These are phyloP conservation scores for Elysia chlorotica DNA, from an alignment of 1,140 invertebrate genomes.

Conservation along the genomic window DNA sequence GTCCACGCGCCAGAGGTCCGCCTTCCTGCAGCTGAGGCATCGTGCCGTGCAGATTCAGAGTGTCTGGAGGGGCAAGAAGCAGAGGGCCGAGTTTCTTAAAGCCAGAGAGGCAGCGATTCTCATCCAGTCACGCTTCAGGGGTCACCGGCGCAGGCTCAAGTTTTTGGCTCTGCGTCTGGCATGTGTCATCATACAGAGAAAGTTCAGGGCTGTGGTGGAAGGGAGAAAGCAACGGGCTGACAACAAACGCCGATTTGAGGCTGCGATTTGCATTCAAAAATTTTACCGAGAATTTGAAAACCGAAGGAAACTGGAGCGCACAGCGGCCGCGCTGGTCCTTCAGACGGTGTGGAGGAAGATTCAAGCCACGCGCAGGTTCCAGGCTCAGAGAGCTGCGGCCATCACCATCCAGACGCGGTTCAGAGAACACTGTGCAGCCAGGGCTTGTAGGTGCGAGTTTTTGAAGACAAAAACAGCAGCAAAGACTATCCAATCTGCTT, in stretches of 20 bases:
- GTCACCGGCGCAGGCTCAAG: conserved; percentile 3
- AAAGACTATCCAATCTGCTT: conserved; percentile 22
- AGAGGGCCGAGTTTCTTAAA: conserved; percentile 8
- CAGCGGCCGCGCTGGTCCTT: neutral
- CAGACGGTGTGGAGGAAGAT: conserved; percentile 23
- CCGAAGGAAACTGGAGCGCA: neutral
- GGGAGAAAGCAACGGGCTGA: neutral
- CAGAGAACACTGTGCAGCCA: conserved; percentile 24
- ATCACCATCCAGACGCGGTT: conserved; percentile 35
- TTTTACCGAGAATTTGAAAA: neutral
- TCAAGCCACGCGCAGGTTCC: conserved; percentile 9
- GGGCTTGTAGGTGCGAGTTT: neutral
- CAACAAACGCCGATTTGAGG: neutral
- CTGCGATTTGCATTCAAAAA: conserved; percentile 8
- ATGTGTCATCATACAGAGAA: conserved; percentile 20
- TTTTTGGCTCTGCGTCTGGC: conserved; percentile 20
- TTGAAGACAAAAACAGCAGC: conserved; percentile 9
- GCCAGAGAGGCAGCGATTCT: conserved; percentile 14
- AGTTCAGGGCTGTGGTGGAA: neutral
- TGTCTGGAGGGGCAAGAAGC: conserved; percentile 5
- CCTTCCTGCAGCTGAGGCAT: neutral
- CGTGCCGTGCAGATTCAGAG: conserved; percentile 23
- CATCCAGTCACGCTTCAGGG: conserved; percentile 25
- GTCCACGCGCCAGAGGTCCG: neutral
- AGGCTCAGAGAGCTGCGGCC: conserved; percentile 26